Base-by-base conservation (phyloP, 2,113 vertebrate species). In the Thalassarche chlororhynchos region DNA sequence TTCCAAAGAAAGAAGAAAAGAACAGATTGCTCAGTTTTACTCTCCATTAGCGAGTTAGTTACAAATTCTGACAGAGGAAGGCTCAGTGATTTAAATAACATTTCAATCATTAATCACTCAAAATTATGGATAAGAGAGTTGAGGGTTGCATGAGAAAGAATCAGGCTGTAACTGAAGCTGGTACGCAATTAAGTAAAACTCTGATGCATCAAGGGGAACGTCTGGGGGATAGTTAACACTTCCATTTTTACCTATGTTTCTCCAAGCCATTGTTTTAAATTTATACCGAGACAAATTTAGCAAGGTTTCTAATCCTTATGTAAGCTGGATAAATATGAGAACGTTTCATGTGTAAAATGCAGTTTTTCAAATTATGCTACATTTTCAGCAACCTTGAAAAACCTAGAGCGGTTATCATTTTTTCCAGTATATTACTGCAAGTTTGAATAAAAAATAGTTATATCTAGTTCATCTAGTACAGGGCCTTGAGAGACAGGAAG, bases 81-180 rank as follows among this genome's bases (percentile, higher is more conserved):
- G 40, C 49, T 91, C 34, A 4, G 71, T 74, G 51, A 92, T 82
- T 85, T 84, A 84, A 95, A 69, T 52, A 91, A 70, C 70, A 70
- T 76, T 93, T 97, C 76, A 83, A 79, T 60, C 83, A 72, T 91
- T 88, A 89, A 76, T 89, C 92, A 81, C 68, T 93, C 84, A 76
- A 76, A 92, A 95, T 65, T 65, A 72, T n/a, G 49, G 87, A 61
- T 65, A 47, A 55, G 65, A 64, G 64, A 82, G 34, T 40, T 49
- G 65, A 80, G 49, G 62, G 14, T 20, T 62, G 46, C 52, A 49
- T 55, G 49, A 79, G 58, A 78, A 87, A 60, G 64, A 71, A 64
- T 36, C 15, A 65, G 64, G 26, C 46, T 66, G 52, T 18, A 81
- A 34, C 32, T 68, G 60, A 84, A 84, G 38, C 36, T 68, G 52